Conservation (phyloP, 2,113 vertebrate species). For the Ceyx cyanopectus region DNA sequence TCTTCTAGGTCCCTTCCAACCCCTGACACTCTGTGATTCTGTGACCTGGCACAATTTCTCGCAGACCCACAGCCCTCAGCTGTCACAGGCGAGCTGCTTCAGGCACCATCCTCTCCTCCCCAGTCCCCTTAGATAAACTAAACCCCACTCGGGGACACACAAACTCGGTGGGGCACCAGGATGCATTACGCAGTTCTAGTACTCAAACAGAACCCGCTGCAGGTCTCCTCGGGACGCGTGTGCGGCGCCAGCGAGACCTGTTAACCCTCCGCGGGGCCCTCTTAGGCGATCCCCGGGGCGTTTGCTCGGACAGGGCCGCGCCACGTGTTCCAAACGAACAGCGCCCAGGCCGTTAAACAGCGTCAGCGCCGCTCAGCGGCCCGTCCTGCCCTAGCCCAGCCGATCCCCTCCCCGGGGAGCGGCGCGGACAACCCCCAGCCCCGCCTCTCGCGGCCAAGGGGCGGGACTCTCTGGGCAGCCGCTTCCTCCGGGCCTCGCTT, state of each 20-base stretch:
- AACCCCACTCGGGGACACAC: fast-evolving
- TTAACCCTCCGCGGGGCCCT: fast-evolving
- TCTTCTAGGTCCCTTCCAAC: no score
- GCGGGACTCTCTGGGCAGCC: background rate
- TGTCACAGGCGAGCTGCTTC: background rate
- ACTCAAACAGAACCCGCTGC: fast-evolving
- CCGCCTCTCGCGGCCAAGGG: background rate
- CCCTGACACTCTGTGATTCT: no score
- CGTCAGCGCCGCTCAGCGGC: no score
- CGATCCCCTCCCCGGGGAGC: fast-evolving
- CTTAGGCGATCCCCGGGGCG: background rate
- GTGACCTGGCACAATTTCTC: background rate
- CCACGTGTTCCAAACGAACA: no score
- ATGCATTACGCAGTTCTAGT: fast-evolving
- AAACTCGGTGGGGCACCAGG: fast-evolving
- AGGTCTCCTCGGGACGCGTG: fast-evolving
- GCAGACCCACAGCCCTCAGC: background rate
- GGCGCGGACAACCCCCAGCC: no score
- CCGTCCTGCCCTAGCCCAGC: background rate
- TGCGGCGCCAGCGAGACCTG: no score
- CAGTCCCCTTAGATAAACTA: fast-evolving
- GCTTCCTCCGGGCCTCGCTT: background rate
- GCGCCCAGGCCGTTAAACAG: no score
- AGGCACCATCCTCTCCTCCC: fast-evolving
- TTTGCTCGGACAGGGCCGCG: background rate